A percentile compares a stretch with the other conserved stretches of the same genome.
phyloP scores from a whole-genome alignment of 1,140 invertebrate genomes.

The Pemphigus obesinymphae region DNA sequence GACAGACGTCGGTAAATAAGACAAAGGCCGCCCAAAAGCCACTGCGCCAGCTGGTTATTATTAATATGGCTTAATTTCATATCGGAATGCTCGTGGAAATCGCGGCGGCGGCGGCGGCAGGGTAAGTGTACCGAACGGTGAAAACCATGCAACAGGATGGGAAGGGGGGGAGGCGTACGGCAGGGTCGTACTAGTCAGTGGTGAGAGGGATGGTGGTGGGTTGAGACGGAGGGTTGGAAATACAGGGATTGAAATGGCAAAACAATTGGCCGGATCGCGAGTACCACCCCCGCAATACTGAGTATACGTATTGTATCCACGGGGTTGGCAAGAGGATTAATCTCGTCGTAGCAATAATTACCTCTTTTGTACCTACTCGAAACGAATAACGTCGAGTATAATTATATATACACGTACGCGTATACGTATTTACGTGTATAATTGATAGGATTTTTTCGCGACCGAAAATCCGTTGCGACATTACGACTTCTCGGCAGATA shows the following conservation, averaged over 20 bases:
- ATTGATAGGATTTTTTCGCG: not conserved
- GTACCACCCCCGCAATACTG: not conserved
- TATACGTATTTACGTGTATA: not conserved
- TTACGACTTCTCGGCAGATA: not conserved
- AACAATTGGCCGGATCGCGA: constrained; percentile 31
- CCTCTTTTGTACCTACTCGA: constrained; percentile 15
- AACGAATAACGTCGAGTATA: not conserved
- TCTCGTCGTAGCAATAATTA: constrained; percentile 25
- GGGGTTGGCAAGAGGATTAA: not conserved
- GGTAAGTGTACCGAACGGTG: constrained; percentile 1
- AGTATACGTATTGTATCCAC: no score
- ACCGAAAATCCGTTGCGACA: not conserved
- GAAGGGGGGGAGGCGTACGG: not conserved
- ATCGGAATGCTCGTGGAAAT: constrained; percentile 17
- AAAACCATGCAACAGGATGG: not conserved
- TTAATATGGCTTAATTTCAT: constrained; percentile 41
- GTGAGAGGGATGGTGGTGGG: not conserved
- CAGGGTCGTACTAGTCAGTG: no score
- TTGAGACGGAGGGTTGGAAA: not conserved
- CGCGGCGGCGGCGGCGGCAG: not conserved
- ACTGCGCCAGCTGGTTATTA: constrained; percentile 37
- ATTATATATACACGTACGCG: not conserved
- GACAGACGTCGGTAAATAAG: constrained; percentile 41
- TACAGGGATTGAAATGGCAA: constrained; percentile 16
- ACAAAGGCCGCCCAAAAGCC: constrained; percentile 34